Conservation (phyloP, 2,113 vertebrate genomes). For the Grammomys surdaster region DNA sequence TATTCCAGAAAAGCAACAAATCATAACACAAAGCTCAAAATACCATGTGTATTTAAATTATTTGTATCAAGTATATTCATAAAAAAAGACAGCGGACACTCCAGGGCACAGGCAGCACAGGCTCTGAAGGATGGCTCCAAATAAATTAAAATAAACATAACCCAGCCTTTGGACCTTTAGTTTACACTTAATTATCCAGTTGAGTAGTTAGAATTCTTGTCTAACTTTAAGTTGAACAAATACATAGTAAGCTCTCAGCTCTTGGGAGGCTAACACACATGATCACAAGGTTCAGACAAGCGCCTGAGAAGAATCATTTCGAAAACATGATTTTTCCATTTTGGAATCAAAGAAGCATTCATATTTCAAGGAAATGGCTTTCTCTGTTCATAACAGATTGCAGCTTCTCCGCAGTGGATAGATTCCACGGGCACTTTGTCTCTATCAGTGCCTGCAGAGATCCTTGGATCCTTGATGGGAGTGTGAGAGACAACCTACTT, state of each 20-base stretch:
- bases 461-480: neutral
- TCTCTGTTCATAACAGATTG: neutral
- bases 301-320: neutral
- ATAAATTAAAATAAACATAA: slow-evolving; percentile 44
- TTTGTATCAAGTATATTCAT: slow-evolving; percentile 1
- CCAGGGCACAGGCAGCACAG: no score
- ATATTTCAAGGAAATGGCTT: neutral
- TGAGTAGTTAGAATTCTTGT: slow-evolving; percentile 20
- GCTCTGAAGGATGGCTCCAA: no score
- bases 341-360: neutral
- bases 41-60: slow-evolving; percentile 4
- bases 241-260: neutral
- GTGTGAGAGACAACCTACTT: neutral
- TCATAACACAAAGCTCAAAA: slow-evolving; percentile 24
- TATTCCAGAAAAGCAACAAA: slow-evolving; percentile 8
- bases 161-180: neutral
- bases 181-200: neutral
- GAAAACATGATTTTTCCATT: neutral
- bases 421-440: neutral
- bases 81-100: neutral
- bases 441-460: neutral
- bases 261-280: neutral
- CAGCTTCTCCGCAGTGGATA: neutral
- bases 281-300: neutral
- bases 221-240: slow-evolving; percentile 4